Evolutionary conservation across 1,140 invertebrate species (phyloP).

Genomic region (Leptoteleia sp.): DNA sequence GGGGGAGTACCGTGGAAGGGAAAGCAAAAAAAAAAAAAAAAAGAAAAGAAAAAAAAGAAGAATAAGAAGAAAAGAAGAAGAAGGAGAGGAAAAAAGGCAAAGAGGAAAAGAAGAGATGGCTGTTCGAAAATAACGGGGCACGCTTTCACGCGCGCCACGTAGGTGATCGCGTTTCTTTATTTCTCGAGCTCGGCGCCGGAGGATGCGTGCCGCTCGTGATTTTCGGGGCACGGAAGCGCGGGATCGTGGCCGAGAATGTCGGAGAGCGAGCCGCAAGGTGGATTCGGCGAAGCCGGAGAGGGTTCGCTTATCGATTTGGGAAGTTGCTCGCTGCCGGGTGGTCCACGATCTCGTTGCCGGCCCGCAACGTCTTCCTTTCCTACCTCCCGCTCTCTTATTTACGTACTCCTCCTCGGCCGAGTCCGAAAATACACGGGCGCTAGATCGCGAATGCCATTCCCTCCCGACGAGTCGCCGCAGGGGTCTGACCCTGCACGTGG

Average conservation of each 20-base stretch:
- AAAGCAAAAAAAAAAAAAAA: constrained; percentile 21
- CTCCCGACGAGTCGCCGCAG: constrained; percentile 56
- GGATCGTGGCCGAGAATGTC: background rate
- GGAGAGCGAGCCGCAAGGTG: constrained; percentile 55
- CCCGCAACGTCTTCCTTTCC: constrained; percentile 63
- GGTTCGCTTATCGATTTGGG: constrained; percentile 74
- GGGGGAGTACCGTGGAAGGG: background rate
- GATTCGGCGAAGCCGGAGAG: constrained; percentile 67
- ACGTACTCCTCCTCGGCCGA: constrained; percentile 57
- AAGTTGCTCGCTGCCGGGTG: constrained; percentile 74
- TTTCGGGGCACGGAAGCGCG: constrained; percentile 51
- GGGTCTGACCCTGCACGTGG: constrained; percentile 72
- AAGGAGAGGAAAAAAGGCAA: no score
- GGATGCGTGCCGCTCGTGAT: constrained; percentile 64
- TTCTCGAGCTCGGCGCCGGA: constrained; percentile 10
- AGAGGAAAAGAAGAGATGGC: no score
- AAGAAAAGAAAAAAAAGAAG: background rate
- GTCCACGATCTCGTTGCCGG: constrained; percentile 60
- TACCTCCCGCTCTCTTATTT: constrained; percentile 65
- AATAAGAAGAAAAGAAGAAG: no score
- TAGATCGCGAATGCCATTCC: constrained; percentile 68
- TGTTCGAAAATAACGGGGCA: constrained; percentile 35
- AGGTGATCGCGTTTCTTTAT: constrained; percentile 1
- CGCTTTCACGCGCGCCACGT: constrained; percentile 14
- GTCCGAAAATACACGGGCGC: constrained; percentile 74